Evolutionary conservation across 2,888 invertebrate genomes (phyloP).

Genomic region (Drosophila neutralis): DNA sequence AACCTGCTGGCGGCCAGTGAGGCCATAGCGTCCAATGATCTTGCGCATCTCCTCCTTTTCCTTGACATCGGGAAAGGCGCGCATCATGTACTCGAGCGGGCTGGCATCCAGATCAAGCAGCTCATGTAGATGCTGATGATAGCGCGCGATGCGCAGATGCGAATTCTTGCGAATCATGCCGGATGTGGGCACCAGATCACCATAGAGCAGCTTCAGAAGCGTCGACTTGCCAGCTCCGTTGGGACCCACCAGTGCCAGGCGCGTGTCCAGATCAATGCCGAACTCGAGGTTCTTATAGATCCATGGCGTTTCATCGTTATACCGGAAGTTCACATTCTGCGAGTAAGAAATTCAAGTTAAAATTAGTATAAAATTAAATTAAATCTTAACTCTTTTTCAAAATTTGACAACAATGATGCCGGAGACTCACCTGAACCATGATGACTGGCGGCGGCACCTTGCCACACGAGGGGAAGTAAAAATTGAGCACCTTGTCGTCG

Average conservation of each 20-base stretch:
- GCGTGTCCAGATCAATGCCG: constrained; percentile 98
- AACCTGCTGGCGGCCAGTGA: constrained; percentile 98
- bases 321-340: constrained; percentile 97
- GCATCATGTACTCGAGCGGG: constrained; percentile 99
- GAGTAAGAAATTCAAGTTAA: neutral
- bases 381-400: neutral
- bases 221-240: constrained; percentile 99
- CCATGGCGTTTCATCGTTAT: constrained; percentile 93
- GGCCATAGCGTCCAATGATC: constrained; percentile 98
- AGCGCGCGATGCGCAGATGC: constrained; percentile 97
- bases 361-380: neutral
- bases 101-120: constrained; percentile 96
- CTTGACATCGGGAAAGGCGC: constrained; percentile 97
- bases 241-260: constrained; percentile 97
- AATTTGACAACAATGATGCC: neutral
- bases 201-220: constrained; percentile 96
- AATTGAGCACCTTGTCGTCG: constrained; percentile 95
- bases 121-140: constrained; percentile 99
- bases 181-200: constrained; percentile 96
- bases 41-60: constrained; percentile 99
- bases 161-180: constrained; percentile 99
- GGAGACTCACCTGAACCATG: constrained; percentile 93
- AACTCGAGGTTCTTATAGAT: constrained; percentile 99
- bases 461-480: constrained; percentile 98
- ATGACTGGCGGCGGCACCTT: constrained; percentile 99